Conservation (phyloP, 1,140 invertebrate species). For the Episyrphus balteatus region DNA sequence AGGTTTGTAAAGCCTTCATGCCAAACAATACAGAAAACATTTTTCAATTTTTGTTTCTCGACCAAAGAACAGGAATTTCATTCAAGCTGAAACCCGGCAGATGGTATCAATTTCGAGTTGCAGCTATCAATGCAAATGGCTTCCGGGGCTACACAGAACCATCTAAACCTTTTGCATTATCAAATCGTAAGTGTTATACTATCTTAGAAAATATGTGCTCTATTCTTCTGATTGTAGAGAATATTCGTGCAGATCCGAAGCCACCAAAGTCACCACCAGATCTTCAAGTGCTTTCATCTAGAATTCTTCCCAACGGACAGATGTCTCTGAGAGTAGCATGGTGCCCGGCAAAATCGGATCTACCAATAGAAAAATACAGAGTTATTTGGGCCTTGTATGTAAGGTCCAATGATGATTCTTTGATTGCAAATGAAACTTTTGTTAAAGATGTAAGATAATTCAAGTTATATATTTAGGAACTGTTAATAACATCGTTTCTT, state of each 20-base stretch:
- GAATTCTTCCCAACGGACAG: conserved; percentile 38
- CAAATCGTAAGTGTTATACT: conserved; percentile 33
- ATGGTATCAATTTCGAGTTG: conserved; percentile 67
- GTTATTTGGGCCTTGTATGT: conserved; percentile 32
- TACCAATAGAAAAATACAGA: conserved; percentile 46
- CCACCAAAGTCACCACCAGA: conserved; percentile 53
- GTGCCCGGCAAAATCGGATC: conserved; percentile 51
- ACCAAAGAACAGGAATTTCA: conserved; percentile 38
- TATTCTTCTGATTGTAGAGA: conserved; percentile 3
- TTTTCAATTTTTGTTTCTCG: background rate
- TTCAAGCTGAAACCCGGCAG: conserved; percentile 53
- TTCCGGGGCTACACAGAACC: conserved; percentile 55
- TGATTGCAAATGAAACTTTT: conserved; percentile 18
- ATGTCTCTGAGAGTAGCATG: conserved; percentile 46
- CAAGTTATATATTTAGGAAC: background rate
- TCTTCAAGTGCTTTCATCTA: conserved; percentile 44
- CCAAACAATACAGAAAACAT: no score
- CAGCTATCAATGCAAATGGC: conserved; percentile 56
- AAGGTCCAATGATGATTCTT: conserved; percentile 14
- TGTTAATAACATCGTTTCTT: conserved; percentile 1
- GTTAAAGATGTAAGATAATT: conserved; percentile 36
- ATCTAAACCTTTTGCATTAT: conserved; percentile 50
- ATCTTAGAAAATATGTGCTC: conserved; percentile 3
- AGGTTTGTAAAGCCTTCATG: background rate
- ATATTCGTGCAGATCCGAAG: conserved; percentile 43